Evolutionary conservation across 2,113 vertebrate genomes (phyloP).

Genomic region (Nothocercus julius): DNA sequence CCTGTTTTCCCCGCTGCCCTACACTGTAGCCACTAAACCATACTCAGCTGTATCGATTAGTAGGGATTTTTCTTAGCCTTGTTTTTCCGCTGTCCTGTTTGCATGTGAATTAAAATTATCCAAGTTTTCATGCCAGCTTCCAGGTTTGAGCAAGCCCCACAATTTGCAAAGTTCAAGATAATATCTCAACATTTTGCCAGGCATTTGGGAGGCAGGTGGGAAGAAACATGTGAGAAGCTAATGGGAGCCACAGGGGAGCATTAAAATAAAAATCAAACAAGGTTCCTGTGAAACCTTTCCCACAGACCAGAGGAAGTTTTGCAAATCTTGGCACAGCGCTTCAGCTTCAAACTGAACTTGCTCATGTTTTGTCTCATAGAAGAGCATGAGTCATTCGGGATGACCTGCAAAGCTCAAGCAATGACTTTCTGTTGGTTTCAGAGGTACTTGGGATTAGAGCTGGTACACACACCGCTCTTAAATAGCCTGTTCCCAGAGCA

Average conservation of each 20-base stretch:
- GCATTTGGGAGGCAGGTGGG: neutral
- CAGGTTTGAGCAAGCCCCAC: neutral
- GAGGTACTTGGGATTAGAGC: neutral
- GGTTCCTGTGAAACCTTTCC: neutral
- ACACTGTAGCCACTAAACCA: neutral
- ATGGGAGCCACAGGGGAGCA: neutral
- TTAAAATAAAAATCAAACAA: neutral
- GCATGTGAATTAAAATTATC: neutral
- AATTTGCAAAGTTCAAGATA: neutral
- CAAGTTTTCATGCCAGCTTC: neutral
- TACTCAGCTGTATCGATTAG: neutral
- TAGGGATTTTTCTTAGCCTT: neutral
- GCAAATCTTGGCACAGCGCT: neutral
- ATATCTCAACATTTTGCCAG: neutral
- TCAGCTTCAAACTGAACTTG: neutral
- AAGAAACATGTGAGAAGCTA: neutral
- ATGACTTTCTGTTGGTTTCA: neutral
- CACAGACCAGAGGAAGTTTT: neutral
- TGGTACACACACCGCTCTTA: rapidly evolving
- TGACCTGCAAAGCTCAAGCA: neutral
- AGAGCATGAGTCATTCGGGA: rapidly evolving
- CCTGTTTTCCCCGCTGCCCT: neutral
- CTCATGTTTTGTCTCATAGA: neutral
- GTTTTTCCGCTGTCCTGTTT: neutral
- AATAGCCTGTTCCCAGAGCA: neutral